Evolutionary conservation across 2,113 vertebrate species (phyloP).

Genomic region (Larimichthys crocea): DNA sequence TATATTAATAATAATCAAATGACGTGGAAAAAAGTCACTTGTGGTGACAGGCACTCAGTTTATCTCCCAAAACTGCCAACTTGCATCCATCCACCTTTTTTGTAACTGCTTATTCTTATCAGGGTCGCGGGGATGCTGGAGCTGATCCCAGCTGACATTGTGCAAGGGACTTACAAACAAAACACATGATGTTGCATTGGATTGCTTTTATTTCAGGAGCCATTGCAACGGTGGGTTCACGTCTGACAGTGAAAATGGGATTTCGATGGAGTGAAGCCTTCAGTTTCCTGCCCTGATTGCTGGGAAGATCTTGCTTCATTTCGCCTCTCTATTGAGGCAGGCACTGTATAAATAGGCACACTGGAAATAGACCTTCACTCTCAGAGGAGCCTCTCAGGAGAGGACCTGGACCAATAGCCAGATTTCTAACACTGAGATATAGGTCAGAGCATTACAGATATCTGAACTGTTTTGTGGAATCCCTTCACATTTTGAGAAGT

Average conservation of each 20-base stretch:
- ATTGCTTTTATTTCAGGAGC: constrained; percentile 16
- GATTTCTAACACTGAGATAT: constrained; percentile 71
- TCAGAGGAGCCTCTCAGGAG: constrained; percentile 79
- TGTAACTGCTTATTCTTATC: no score
- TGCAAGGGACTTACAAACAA: background rate
- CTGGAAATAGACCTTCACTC: constrained; percentile 82
- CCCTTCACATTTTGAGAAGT: constrained; percentile 50
- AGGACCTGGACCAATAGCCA: constrained; percentile 75
- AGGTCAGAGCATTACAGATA: constrained; percentile 66
- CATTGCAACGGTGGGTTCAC: constrained; percentile 2
- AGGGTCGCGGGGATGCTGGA: no score
- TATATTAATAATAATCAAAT: background rate
- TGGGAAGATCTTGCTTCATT: constrained; percentile 73
- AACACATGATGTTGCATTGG: background rate
- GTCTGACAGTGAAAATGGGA: constrained; percentile 29
- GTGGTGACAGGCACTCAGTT: background rate
- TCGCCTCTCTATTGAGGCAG: constrained; percentile 70
- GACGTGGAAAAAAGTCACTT: background rate
- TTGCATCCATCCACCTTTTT: no score
- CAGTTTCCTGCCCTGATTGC: constrained; percentile 75
- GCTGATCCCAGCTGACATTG: no score
- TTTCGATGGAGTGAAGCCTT: constrained; percentile 47
- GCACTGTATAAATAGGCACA: constrained; percentile 80
- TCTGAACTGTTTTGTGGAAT: constrained; percentile 69
- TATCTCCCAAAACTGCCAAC: no score